phyloP scores from a whole-genome alignment of 2,797 vertebrate species.

The Parotocinclus haroldoi region DNA sequence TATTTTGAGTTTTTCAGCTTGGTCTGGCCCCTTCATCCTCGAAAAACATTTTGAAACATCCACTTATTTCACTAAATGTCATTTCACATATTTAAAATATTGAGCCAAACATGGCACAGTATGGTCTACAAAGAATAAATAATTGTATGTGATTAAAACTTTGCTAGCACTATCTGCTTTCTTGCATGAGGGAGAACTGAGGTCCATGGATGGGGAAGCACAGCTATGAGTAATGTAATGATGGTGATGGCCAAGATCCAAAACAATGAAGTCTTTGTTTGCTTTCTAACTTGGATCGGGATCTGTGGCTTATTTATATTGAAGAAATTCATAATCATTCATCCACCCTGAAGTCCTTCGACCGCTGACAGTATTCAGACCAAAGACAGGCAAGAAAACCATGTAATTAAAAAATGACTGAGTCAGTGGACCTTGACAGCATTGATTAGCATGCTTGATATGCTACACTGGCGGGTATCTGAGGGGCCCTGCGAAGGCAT shows the following conservation, averaged over 20 bases:
- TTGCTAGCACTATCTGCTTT: constrained; percentile 34
- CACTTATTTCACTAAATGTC: too few relatives aligned
- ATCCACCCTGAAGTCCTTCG: not conserved
- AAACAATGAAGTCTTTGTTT: constrained; percentile 32
- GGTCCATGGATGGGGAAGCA: constrained; percentile 15
- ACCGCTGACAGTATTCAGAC: constrained; percentile 3
- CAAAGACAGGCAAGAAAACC: not conserved
- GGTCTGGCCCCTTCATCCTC: too few relatives aligned
- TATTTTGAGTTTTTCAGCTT: too few relatives aligned
- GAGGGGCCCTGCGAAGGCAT: constrained; percentile 39
- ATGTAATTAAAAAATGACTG: constrained; percentile 36
- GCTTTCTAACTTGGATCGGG: constrained; percentile 19
- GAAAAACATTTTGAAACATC: too few relatives aligned
- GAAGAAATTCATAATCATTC: constrained; percentile 1
- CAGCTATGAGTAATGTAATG: constrained; percentile 11
- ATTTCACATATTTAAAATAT: too few relatives aligned
- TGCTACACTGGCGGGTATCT: constrained; percentile 50
- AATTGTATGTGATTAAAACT: not conserved
- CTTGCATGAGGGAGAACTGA: constrained; percentile 35
- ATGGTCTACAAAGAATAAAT: too few relatives aligned
- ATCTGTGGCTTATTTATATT: constrained; percentile 15
- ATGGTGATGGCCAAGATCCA: constrained; percentile 14
- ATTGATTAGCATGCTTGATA: constrained; percentile 48
- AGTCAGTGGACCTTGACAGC: constrained; percentile 20
- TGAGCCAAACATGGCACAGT: too few relatives aligned